Evolutionary conservation across 1,140 invertebrate genomes (phyloP).

Genomic region (Papilio machaon): DNA sequence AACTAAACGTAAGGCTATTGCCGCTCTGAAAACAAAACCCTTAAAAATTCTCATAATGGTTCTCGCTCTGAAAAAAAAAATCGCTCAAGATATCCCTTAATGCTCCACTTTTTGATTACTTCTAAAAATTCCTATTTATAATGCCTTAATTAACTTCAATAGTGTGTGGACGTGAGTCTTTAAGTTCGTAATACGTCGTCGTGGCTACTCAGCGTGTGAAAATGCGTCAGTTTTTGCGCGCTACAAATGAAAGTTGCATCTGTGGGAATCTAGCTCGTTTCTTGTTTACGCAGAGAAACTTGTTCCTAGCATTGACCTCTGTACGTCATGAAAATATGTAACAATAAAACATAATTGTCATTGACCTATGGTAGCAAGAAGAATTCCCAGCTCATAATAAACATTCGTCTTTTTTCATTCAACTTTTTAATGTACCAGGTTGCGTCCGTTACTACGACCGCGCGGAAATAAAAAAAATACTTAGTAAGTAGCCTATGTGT

Average conservation of each 20-base stretch:
- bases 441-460: too few relatives aligned
- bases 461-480: too few relatives aligned
- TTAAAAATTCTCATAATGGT: too few relatives aligned
- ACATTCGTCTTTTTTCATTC: not conserved
- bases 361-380: not conserved
- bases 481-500: too few relatives aligned
- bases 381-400: not conserved
- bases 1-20: not conserved
- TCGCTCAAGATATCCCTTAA: too few relatives aligned
- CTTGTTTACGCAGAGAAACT: slow-evolving; percentile 69
- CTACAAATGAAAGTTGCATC: slow-evolving; percentile 77
- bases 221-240: slow-evolving; percentile 67
- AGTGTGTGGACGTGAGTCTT: not conserved
- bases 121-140: too few relatives aligned
- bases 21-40: not conserved
- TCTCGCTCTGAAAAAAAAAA: not conserved
- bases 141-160: too few relatives aligned
- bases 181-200: slow-evolving; percentile 25
- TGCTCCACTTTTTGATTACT: too few relatives aligned
- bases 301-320: slow-evolving; percentile 73
- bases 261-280: slow-evolving; percentile 74
- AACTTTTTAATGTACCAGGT: not conserved
- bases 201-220: slow-evolving; percentile 66
- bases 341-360: slow-evolving; percentile 23
- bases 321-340: slow-evolving; percentile 20